Evolutionary conservation across 2,888 invertebrate species (phyloP).

Genomic region (Acleris sparsana): DNA sequence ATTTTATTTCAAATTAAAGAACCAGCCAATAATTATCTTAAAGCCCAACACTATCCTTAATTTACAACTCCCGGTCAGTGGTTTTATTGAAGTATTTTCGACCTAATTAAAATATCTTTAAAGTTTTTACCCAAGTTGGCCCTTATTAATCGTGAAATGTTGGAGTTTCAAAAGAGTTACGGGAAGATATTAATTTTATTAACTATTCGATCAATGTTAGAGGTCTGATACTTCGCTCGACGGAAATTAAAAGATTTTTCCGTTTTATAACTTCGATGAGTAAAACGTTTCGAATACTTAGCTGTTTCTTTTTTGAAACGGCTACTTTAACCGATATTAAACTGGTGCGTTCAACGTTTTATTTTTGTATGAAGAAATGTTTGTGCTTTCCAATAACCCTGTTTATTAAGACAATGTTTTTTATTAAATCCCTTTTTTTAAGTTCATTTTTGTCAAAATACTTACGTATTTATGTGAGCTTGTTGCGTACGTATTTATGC

Average conservation of each 20-base stretch:
- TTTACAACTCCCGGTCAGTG: constrained; percentile 67
- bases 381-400: neutral
- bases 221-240: constrained; percentile 23
- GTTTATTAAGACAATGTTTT: too few relatives aligned
- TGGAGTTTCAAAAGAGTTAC: constrained; percentile 45
- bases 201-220: constrained; percentile 58
- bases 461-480: too few relatives aligned
- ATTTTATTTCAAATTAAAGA: constrained; percentile 62
- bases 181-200: constrained; percentile 60
- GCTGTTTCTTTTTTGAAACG: constrained; percentile 18
- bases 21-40: constrained; percentile 62
- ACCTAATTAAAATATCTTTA: constrained; percentile 71
- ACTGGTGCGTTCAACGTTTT: neutral
- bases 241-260: constrained; percentile 33
- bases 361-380: neutral
- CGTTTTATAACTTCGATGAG: constrained; percentile 10
- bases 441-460: too few relatives aligned
- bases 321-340: constrained; percentile 18
- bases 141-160: constrained; percentile 46
- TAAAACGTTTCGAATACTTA: constrained; percentile 23
- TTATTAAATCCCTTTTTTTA: too few relatives aligned
- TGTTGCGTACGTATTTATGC: too few relatives aligned
- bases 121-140: constrained; percentile 55
- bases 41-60: constrained; percentile 59
- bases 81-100: constrained; percentile 73